These are phyloP conservation scores for Ophion ventricosus DNA, from an alignment of 2,888 invertebrate species.

Conservation along the genomic window DNA sequence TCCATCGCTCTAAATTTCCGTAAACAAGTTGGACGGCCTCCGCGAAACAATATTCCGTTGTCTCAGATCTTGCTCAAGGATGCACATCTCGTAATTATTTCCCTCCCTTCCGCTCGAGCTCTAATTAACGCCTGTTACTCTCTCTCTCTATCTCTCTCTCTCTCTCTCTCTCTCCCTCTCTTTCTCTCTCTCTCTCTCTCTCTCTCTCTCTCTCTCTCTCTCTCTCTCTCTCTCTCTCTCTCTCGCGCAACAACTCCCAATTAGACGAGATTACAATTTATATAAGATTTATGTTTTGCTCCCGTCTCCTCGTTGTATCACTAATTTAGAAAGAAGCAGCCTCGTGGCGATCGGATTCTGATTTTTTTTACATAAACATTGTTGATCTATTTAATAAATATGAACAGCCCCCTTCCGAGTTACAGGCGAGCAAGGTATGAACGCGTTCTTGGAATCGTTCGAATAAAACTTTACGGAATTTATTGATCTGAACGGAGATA, in stretches of 20 bases:
- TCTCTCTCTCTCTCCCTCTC: too few relatives aligned
- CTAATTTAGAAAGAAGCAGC: slow-evolving; percentile 20
- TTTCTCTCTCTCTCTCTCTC: neutral
- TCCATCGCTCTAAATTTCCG: slow-evolving; percentile 10
- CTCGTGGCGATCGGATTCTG: neutral
- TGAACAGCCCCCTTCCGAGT: neutral
- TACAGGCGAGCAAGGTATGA: neutral
- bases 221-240: too few relatives aligned
- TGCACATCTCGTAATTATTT: slow-evolving; percentile 64
- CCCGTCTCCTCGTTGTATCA: slow-evolving; percentile 6
- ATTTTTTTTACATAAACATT: neutral
- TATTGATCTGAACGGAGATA: slow-evolving; percentile 34
- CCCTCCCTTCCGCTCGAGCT: slow-evolving; percentile 35
- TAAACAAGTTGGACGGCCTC: neutral
- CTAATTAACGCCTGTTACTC: slow-evolving; percentile 64
- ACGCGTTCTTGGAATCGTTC: slow-evolving; percentile 24
- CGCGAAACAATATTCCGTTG: neutral
- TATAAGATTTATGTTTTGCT: slow-evolving; percentile 21
- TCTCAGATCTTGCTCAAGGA: slow-evolving; percentile 67
- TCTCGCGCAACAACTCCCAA: slow-evolving; percentile 52
- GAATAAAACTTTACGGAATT: slow-evolving; percentile 19
- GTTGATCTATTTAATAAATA: neutral
- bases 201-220: neutral
- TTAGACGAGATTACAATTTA: slow-evolving; percentile 55
- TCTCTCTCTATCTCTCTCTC: neutral